Percentiles rank a stretch among this genome's conserved stretches.
Conservation (phyloP, 2,797 vertebrate genomes). For the Crax fasciolata region DNA sequence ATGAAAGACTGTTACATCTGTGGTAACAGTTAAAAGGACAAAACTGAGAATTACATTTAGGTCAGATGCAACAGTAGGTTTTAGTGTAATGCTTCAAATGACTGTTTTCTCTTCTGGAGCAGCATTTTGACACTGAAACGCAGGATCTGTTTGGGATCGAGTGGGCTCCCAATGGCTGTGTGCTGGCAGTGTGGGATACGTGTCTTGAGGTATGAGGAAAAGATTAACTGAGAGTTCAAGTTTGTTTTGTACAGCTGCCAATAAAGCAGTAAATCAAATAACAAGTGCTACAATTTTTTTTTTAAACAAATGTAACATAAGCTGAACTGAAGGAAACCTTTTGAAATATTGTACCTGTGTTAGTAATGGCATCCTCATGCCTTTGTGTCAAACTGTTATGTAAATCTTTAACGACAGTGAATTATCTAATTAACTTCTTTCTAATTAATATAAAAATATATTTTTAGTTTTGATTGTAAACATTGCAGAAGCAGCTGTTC, state of each 20-base stretch:
- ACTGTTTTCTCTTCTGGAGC: not conserved
- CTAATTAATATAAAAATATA: not conserved
- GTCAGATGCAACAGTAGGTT: not conserved
- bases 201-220: conserved; percentile 90
- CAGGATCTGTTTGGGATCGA: conserved; percentile 94
- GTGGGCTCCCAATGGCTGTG: conserved; percentile 97
- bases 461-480: not conserved
- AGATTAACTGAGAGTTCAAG: not conserved
- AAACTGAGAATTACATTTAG: not conserved
- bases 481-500: not conserved
- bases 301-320: not conserved
- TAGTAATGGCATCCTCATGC: not conserved
- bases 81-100: not conserved
- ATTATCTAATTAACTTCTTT: not conserved
- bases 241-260: not conserved
- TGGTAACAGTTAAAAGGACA: not conserved
- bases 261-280: not conserved
- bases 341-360: not conserved
- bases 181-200: conserved; percentile 94
- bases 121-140: conserved; percentile 97
- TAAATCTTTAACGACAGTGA: not conserved
- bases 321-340: not conserved
- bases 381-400: not conserved
- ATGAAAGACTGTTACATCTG: not conserved
- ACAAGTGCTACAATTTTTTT: not conserved